Base-by-base conservation (phyloP, 2,888 invertebrate genomes). In the Machimus atricapillus region DNA sequence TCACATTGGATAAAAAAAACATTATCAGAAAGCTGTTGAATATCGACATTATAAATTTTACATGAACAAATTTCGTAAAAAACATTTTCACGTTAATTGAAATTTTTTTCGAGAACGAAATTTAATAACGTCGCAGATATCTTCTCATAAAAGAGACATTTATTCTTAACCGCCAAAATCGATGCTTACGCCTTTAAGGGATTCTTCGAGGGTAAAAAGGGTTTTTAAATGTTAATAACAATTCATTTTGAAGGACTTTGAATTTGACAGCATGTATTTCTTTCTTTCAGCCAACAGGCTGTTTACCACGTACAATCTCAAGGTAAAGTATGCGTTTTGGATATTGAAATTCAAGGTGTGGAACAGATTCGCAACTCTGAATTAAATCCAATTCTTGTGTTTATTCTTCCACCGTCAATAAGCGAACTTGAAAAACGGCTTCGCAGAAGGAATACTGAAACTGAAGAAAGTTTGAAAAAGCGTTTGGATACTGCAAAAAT, bases 321-420 rank as follows among this genome's bases (percentile, higher is more conserved):
- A 19, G 98, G 98, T 2, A 96, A 96, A 91, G 95, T 99, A 73
- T 99, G 99, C 91, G 95, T 99, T 1, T 93, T 99, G 89, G 99
- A 99, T 91, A 97, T 99, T 89, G 99, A 99, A 90, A 95, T 97
- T 86, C 97, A 99, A 93, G 99, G 99, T 27, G 98, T 99, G 0
- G 97, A 97, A 90, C 96, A 95, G 92, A 95, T 99, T 14, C 97
- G 97, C 91, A 94, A 95, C 87, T 96, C 96, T 31, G 95, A 96
- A 90, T 93, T 99, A 12, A 94, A 97, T 91, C 97, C 98, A 0
- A 93, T 97, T 90, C 95, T 96, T 89, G 95, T 99, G 31, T 98
- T 98, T 92, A 94, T 99, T 52, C 96, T 97, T 93, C 98, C 99
- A n/a, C 99, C 98, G 5, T 96, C 96, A 7, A 91, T 98, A 88